Evolutionary conservation across 2,888 invertebrate genomes (phyloP).

Genomic region (Patella pellucida): DNA sequence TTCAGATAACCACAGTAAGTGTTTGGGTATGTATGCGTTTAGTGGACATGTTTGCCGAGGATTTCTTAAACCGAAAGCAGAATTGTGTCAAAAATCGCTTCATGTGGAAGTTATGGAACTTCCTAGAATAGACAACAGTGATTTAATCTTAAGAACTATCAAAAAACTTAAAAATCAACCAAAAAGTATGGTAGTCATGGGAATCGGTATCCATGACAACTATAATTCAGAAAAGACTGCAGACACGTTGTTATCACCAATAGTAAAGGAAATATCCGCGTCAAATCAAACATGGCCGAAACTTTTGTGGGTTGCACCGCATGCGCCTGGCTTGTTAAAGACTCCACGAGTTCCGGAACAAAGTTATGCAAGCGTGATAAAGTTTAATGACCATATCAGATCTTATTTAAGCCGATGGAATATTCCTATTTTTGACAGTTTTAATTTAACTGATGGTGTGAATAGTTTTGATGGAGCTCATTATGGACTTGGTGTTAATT

Average conservation of each 20-base stretch:
- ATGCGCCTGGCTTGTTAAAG: conserved; percentile 35
- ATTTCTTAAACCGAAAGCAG: neutral
- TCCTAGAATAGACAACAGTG: neutral
- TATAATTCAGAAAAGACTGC: neutral
- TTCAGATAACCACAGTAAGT: conserved; percentile 8
- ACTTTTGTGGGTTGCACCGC: conserved; percentile 30
- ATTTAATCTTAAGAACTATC: neutral
- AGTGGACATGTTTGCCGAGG: neutral
- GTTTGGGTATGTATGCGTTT: conserved; percentile 14
- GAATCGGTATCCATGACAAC: neutral
- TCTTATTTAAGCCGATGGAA: conserved; percentile 13
- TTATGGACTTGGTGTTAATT: conserved; percentile 33
- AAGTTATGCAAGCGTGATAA: conserved; percentile 19
- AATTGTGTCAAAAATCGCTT: conserved; percentile 9
- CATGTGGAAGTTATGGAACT: neutral
- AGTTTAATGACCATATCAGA: conserved; percentile 24
- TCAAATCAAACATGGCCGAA: conserved; percentile 22
- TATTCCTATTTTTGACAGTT: conserved; percentile 33
- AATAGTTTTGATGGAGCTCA: conserved; percentile 37
- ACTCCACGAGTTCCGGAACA: conserved; percentile 27
- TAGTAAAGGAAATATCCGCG: conserved; percentile 12
- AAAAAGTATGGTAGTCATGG: neutral
- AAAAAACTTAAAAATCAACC: neutral
- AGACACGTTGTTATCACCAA: conserved; percentile 9
- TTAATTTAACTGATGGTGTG: conserved; percentile 31